A percentile compares a stretch with the other conserved stretches of the same genome.
Conservation (phyloP, 2,113 vertebrate genomes). For the Cinclus cinclus region DNA sequence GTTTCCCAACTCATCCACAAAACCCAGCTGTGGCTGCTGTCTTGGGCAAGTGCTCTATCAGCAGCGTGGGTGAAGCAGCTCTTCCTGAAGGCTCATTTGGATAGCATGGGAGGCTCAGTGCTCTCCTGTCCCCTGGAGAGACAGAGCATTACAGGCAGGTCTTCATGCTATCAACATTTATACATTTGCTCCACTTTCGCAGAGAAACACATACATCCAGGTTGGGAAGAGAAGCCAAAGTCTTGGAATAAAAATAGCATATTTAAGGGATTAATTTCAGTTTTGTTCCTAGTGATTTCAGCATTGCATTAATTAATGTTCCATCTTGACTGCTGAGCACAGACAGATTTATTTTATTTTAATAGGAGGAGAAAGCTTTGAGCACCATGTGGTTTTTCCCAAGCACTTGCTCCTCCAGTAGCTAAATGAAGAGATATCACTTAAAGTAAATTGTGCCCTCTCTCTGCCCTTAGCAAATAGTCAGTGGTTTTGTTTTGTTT, state of each 20-base stretch:
- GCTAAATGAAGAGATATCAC: slow-evolving; percentile 46
- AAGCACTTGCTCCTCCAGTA: slow-evolving; percentile 39
- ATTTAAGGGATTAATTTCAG: slow-evolving; percentile 50
- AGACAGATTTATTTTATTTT: slow-evolving; percentile 59
- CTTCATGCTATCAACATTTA: not conserved
- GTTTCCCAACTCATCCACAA: not conserved
- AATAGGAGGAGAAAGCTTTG: slow-evolving; percentile 50
- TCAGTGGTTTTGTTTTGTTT: not conserved
- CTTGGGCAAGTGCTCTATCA: not conserved
- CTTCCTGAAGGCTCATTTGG: not conserved
- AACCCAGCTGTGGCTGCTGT: not conserved
- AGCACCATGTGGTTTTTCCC: slow-evolving; percentile 64
- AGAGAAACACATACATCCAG: not conserved
- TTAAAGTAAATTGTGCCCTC: slow-evolving; percentile 44
- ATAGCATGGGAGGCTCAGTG: not conserved
- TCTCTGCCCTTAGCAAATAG: slow-evolving; percentile 23
- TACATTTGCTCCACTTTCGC: not conserved
- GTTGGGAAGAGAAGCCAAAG: not conserved
- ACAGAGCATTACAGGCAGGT: not conserved
- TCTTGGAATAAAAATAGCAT: slow-evolving; percentile 30
- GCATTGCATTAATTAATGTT: slow-evolving; percentile 41
- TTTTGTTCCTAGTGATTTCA: slow-evolving; percentile 37
- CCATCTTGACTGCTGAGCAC: slow-evolving; percentile 8
- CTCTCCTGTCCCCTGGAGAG: not conserved
- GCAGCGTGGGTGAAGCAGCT: not conserved